Conservation (phyloP, 2,888 invertebrate genomes). For the Hoplodrina ambigua region DNA sequence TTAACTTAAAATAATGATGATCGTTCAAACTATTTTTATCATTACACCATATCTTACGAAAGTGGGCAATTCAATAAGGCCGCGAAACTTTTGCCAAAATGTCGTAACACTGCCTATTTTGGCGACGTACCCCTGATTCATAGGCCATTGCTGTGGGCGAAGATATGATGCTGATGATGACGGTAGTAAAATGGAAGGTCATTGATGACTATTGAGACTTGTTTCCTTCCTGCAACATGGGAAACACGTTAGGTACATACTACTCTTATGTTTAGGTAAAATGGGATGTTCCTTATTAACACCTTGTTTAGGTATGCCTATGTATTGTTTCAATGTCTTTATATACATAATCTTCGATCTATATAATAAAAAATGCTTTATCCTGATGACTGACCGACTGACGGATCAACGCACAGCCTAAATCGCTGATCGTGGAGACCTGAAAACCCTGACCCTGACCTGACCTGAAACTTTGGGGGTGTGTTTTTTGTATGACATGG, state of each 20-base stretch:
- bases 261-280: constrained; percentile 22
- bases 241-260: constrained; percentile 46
- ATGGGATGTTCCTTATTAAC: constrained; percentile 10
- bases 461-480: too few relatives aligned
- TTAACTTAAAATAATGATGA: neutral
- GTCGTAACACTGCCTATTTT: constrained; percentile 53
- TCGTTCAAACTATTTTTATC: neutral
- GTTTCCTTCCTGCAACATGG: constrained; percentile 56
- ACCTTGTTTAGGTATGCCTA: neutral
- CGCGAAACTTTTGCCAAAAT: constrained; percentile 28
- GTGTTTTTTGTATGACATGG: too few relatives aligned
- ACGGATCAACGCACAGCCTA: too few relatives aligned
- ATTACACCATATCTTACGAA: constrained; percentile 31
- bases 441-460: too few relatives aligned
- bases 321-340: neutral
- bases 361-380: too few relatives aligned
- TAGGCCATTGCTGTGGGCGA: constrained; percentile 41
- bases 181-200: constrained; percentile 32
- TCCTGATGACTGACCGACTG: too few relatives aligned
- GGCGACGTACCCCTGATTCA: constrained; percentile 59
- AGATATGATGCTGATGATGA: constrained; percentile 29
- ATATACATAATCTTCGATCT: too few relatives aligned
- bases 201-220: constrained; percentile 24
- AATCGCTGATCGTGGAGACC: too few relatives aligned
- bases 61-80: constrained; percentile 22